Percentiles rank a stretch among this genome's conserved stretches.
These are phyloP conservation scores for Neopipo cinnamomea DNA, from an alignment of 2,113 vertebrate species.

Conservation along the genomic window DNA sequence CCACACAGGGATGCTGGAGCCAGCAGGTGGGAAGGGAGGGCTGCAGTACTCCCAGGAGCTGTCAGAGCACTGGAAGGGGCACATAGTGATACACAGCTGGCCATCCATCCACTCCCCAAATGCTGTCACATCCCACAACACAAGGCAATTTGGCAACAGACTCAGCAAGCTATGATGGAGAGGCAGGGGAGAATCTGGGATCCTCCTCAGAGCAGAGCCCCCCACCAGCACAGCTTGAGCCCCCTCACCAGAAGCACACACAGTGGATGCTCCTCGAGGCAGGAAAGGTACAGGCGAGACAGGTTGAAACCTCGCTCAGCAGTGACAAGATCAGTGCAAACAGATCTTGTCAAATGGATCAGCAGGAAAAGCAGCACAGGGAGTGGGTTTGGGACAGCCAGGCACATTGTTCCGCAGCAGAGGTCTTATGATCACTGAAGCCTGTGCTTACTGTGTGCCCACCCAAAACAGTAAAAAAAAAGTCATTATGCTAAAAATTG, in stretches of 20 bases:
- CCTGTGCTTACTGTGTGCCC: neutral
- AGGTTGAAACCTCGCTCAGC: fast-evolving
- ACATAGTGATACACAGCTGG: fast-evolving
- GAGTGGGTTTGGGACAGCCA: neutral
- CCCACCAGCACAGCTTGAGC: neutral
- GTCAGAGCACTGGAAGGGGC: neutral
- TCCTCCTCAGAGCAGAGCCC: neutral
- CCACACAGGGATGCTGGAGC: fast-evolving
- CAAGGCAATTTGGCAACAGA: neutral
- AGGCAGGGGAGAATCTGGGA: neutral
- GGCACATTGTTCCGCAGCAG: fast-evolving
- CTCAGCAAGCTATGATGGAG: neutral
- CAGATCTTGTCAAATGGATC: neutral
- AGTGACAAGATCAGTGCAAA: neutral
- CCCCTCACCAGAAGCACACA: neutral
- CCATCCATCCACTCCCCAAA: neutral
- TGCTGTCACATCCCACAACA: fast-evolving
- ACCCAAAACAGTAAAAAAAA: neutral
- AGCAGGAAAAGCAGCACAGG: neutral
- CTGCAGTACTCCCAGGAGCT: neutral
- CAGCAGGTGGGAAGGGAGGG: neutral
- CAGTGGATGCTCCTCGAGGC: neutral
- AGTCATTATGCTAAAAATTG: neutral
- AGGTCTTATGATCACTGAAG: neutral
- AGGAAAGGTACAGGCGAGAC: neutral